A percentile compares a stretch with the other conserved stretches of the same genome.
These are phyloP conservation scores for Mugil cephalus DNA, from an alignment of 2,113 vertebrate species.

Conservation along the genomic window DNA sequence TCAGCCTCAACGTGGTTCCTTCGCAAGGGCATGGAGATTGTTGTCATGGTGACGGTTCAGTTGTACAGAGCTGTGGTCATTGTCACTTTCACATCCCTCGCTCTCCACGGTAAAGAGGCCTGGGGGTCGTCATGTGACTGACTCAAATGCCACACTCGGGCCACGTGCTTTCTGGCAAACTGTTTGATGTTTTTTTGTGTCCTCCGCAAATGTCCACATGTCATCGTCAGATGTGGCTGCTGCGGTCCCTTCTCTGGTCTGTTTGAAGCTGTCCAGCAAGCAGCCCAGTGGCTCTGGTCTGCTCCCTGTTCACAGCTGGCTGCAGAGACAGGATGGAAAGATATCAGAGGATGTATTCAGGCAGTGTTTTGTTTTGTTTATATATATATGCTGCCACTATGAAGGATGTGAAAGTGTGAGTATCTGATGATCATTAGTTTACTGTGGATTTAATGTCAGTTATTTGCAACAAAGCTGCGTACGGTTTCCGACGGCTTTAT, in stretches of 20 bases:
- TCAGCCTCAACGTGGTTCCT: background rate
- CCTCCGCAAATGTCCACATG: background rate
- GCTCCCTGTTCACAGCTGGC: background rate
- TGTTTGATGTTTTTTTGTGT: background rate
- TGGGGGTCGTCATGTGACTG: background rate
- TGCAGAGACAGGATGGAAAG: background rate
- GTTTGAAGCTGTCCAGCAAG: background rate
- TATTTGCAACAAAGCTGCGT: background rate
- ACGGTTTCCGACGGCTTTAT: background rate
- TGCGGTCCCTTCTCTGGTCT: background rate
- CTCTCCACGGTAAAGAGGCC: background rate
- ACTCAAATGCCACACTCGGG: background rate
- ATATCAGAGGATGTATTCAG: too few species aligned
- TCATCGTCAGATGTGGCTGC: slow-evolving; percentile 13
- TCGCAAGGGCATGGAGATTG: background rate
- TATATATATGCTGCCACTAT: too few species aligned
- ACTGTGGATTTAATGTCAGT: too few species aligned
- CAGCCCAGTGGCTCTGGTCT: background rate
- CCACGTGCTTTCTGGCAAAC: too few species aligned
- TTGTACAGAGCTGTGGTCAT: background rate
- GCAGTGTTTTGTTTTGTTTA: too few species aligned
- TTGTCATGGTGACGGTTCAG: background rate
- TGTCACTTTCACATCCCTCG: background rate
- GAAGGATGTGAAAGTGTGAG: slow-evolving; percentile 1
- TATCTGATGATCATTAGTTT: background rate